These are phyloP conservation scores for Myopa testacea DNA, from an alignment of 2,888 invertebrate genomes.

Conservation along the genomic window DNA sequence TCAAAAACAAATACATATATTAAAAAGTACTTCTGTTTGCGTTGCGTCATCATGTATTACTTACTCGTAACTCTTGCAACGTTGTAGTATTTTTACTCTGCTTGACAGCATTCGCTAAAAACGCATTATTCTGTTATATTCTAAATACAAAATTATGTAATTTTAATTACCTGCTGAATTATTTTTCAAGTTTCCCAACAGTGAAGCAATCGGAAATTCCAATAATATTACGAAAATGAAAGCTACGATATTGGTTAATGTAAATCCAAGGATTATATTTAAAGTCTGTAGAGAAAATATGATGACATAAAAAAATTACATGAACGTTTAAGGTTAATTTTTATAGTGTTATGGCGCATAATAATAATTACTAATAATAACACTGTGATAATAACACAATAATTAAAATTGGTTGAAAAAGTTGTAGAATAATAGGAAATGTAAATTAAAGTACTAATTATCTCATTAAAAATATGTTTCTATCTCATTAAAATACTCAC, in stretches of 20 bases:
- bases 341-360: too few relatives aligned
- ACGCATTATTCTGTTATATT: neutral
- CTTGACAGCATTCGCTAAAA: neutral
- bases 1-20: too few relatives aligned
- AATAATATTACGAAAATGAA: slow-evolving; percentile 54
- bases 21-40: neutral
- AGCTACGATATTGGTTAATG: slow-evolving; percentile 54
- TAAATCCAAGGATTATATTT: slow-evolving; percentile 49
- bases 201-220: slow-evolving; percentile 55
- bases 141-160: too few relatives aligned
- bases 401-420: too few relatives aligned
- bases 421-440: neutral
- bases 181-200: neutral
- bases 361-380: too few relatives aligned
- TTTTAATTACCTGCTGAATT: slow-evolving; percentile 14
- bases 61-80: slow-evolving; percentile 14
- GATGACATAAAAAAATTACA: neutral
- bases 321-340: too few relatives aligned
- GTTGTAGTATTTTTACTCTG: neutral
- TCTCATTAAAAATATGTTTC: too few relatives aligned
- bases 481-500: slow-evolving; percentile 48
- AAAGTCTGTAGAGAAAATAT: slow-evolving; percentile 47
- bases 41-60: too few relatives aligned
- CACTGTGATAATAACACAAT: too few relatives aligned
- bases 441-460: neutral